Percentiles rank a stretch among this genome's conserved stretches.
Conservation (phyloP, 2,113 vertebrate genomes). For the Nannospalax galili region DNA sequence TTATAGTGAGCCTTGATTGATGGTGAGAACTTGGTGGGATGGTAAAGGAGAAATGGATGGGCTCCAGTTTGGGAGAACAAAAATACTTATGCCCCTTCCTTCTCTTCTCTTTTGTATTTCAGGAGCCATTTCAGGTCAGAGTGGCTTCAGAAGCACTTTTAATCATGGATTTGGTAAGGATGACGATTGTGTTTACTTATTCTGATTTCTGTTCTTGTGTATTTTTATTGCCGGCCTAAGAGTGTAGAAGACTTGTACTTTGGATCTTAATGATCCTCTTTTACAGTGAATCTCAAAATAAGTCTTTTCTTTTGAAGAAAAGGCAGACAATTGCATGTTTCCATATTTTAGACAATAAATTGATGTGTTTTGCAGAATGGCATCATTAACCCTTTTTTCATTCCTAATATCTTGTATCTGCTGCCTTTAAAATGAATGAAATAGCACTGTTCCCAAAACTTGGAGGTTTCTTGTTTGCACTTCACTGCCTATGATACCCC, state of each 20-base stretch:
- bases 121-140: constrained; percentile 96
- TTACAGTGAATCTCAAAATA: constrained; percentile 77
- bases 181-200: constrained; percentile 57
- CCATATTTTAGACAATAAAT: constrained; percentile 80
- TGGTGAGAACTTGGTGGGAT: neutral
- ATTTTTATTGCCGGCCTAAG: constrained; percentile 77
- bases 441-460: neutral
- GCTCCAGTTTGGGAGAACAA: constrained; percentile 21
- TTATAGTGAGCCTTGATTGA: constrained; percentile 4
- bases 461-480: constrained; percentile 17
- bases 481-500: neutral
- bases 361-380: constrained; percentile 75
- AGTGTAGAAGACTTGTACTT: constrained; percentile 77
- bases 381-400: constrained; percentile 55
- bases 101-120: constrained; percentile 71
- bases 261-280: constrained; percentile 78
- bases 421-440: constrained; percentile 35
- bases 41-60: constrained; percentile 28
- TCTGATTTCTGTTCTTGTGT: constrained; percentile 74
- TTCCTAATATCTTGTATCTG: constrained; percentile 62
- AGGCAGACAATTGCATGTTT: constrained; percentile 55
- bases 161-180: constrained; percentile 97
- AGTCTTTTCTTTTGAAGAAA: constrained; percentile 76
- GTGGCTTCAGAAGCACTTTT: constrained; percentile 96
- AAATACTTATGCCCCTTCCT: constrained; percentile 57